Percentiles rank a stretch among this genome's conserved stretches.
Conservation (phyloP, 1,140 invertebrate genomes). For the Macrobrachium rosenbergii region DNA sequence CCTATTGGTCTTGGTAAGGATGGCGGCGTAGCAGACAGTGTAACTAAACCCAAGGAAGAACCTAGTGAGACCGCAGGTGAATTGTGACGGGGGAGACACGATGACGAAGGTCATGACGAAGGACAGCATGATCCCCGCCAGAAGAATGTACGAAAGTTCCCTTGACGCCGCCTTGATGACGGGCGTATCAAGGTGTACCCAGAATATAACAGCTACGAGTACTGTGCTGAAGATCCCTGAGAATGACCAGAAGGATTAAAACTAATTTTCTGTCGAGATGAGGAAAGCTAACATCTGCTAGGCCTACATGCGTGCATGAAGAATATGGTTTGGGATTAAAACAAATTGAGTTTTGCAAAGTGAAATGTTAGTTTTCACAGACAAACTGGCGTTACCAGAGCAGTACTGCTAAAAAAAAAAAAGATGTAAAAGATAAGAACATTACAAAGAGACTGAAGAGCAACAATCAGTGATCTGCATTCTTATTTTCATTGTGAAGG, state of each 20-base stretch:
- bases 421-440: no score
- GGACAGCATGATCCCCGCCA: constrained; percentile 73
- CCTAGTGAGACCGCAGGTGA: constrained; percentile 73
- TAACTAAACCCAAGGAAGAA: constrained; percentile 74
- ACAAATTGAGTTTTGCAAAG: no score
- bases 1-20: constrained; percentile 76
- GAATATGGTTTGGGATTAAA: no score
- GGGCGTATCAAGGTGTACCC: constrained; percentile 76
- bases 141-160: constrained; percentile 72
- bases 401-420: no score
- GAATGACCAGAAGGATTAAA: not conserved
- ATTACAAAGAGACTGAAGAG: no score
- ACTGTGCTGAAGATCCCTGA: constrained; percentile 83
- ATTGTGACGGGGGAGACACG: constrained; percentile 71
- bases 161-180: constrained; percentile 76
- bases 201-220: constrained; percentile 79
- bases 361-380: no score
- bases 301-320: no score
- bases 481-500: no score
- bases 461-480: no score
- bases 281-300: no score
- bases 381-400: no score
- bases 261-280: no score
- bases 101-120: constrained; percentile 76
- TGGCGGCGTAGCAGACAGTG: constrained; percentile 75